Evolutionary conservation across 2,888 invertebrate genomes (phyloP).

Genomic region (Pseudococcus jackbeardsleyi): DNA sequence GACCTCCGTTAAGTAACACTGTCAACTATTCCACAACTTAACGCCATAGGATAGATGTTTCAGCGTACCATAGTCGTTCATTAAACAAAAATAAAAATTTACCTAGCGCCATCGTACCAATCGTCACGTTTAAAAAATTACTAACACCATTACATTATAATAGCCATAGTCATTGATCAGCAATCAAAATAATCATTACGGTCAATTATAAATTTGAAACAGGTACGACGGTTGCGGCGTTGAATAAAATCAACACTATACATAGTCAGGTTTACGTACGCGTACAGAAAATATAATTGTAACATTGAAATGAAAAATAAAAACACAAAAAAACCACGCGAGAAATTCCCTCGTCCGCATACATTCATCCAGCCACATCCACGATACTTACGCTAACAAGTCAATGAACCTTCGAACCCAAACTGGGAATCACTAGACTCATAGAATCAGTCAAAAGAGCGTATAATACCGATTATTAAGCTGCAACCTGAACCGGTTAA

Average conservation of each 20-base stretch:
- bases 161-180: background rate
- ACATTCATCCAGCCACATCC: background rate
- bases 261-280: background rate
- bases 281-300: constrained; percentile 35
- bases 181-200: background rate
- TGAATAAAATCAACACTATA: constrained; percentile 11
- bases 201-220: background rate
- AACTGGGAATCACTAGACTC: constrained; percentile 47
- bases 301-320: constrained; percentile 12
- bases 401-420: constrained; percentile 51
- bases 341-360: constrained; percentile 1
- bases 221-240: background rate
- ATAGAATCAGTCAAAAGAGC: constrained; percentile 54
- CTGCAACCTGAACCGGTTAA: constrained; percentile 55
- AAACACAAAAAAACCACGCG: background rate
- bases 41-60: background rate
- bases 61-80: background rate
- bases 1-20: background rate
- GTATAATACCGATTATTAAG: constrained; percentile 58
- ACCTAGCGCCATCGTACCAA: background rate
- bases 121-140: background rate
- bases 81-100: background rate
- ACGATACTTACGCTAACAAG: constrained; percentile 8
- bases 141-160: background rate
- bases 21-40: background rate